Evolutionary conservation across 2,113 vertebrate genomes (phyloP).

Genomic region (Zingel zingel): DNA sequence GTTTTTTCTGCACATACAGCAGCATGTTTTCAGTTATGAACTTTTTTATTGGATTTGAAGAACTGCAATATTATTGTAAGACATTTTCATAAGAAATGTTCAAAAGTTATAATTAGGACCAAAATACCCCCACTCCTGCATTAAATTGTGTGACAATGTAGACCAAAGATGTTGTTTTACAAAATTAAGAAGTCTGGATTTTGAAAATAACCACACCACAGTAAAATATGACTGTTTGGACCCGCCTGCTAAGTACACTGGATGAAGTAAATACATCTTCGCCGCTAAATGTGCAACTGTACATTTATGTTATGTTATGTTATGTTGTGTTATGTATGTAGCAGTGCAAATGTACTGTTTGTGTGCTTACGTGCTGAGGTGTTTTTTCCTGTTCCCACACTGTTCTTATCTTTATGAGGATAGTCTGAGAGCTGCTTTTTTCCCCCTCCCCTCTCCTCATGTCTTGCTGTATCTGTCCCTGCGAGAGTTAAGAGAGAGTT

Average conservation of each 20-base stretch:
- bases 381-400: too few relatives aligned
- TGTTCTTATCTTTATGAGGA: too few relatives aligned
- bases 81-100: background rate
- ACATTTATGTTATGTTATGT: too few relatives aligned
- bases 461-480: too few relatives aligned
- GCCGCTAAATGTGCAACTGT: too few relatives aligned
- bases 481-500: too few relatives aligned
- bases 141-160: background rate
- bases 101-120: background rate
- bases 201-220: background rate
- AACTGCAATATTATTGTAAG: background rate
- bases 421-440: too few relatives aligned
- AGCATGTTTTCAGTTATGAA: background rate
- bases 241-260: constrained; percentile 12
- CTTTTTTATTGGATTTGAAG: background rate
- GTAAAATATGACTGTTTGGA: background rate
- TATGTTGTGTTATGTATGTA: too few relatives aligned
- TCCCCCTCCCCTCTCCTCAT: too few relatives aligned
- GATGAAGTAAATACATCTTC: constrained; percentile 2
- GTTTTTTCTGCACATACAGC: background rate
- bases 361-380: too few relatives aligned
- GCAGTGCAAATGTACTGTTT: too few relatives aligned
- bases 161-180: background rate
- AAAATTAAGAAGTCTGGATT: background rate
- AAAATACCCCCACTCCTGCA: background rate